Conservation (phyloP, 2,113 vertebrate genomes). For the Candoia aspera region DNA sequence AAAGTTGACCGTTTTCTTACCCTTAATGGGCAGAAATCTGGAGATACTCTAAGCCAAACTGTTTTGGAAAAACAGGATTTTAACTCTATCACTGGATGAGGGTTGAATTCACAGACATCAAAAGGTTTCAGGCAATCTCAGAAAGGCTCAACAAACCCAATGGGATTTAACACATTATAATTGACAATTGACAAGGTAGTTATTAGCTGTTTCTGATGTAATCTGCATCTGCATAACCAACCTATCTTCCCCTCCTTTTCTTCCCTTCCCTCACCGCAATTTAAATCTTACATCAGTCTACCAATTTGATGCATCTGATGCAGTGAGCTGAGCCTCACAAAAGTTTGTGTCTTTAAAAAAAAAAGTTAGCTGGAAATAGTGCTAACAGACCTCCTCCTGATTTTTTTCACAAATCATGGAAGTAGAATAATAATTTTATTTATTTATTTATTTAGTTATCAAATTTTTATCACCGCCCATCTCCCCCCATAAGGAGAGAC, state of each 20-base stretch:
- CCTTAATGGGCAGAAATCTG: background rate
- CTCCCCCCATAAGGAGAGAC: no score
- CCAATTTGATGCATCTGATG: background rate
- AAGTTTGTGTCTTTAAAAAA: background rate
- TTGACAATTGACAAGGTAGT: background rate
- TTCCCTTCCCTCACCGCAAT: background rate
- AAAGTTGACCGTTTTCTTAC: background rate
- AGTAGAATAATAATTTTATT: no score
- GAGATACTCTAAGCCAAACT: background rate
- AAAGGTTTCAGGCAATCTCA: background rate
- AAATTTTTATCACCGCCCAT: no score
- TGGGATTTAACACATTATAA: background rate
- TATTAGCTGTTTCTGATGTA: background rate
- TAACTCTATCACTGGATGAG: background rate
- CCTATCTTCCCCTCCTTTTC: background rate
- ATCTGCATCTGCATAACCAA: background rate
- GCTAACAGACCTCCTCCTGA: background rate
- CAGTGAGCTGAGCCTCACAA: background rate
- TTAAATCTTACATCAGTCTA: background rate
- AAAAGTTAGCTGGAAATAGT: background rate
- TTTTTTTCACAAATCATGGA: background rate
- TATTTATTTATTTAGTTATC: no score
- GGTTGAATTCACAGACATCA: background rate
- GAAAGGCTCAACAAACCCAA: background rate
- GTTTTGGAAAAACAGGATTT: background rate